Evolutionary conservation across 2,888 invertebrate species (phyloP), one percentile per base, ranked within the genome.

Genomic region (Dasysyrphus tricinctus): DNA sequence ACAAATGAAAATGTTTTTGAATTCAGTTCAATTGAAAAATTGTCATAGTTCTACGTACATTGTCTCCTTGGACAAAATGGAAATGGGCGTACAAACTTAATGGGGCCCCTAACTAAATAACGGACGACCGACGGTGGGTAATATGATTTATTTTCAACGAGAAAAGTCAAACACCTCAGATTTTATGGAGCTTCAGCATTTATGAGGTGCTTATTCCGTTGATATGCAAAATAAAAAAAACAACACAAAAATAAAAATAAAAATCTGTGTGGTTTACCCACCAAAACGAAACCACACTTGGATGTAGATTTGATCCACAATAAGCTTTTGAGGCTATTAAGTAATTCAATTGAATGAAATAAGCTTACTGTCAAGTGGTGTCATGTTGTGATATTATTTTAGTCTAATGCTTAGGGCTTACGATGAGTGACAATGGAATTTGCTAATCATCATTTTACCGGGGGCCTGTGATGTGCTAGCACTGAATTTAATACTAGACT

Each of bases 21-120:
- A 74, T 69, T 85, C 85, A 81, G 77, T 81, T 85, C 85, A 85
- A 85, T 85, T 85, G 81, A 74, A 85, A 85, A 63, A 85, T 85
- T 69, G 85, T 81, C 81, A 49, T 49, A 49, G 5, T 5, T 49
- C 7, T 49, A 12, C 49, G 54, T 54, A 54, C 29, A 54, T 32
- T 54, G 54, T 54, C 54, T 81, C 73, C 84, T 83, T 75, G 56
- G 57, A 7, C 56, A 9, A n/a, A 24, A 54, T 54, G 34, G 19
- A 42, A n/a, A 56, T 16, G 39, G 65, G 57, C 59, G 63, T 47
- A 24, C 44, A 24, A 24, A 24, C 29, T 61, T 42, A 61, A 63
- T 70, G 63, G 70, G 61, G 63, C 12, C 74, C 16, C 11, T 39
- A n/a, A 47, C 47, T 29, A 3, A 1, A 24, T 12, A 12, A 7